Evolutionary conservation across 1,140 invertebrate genomes (phyloP), one percentile per base, ranked within the genome.

Genomic region (Panagrolaimus sp.): DNA sequence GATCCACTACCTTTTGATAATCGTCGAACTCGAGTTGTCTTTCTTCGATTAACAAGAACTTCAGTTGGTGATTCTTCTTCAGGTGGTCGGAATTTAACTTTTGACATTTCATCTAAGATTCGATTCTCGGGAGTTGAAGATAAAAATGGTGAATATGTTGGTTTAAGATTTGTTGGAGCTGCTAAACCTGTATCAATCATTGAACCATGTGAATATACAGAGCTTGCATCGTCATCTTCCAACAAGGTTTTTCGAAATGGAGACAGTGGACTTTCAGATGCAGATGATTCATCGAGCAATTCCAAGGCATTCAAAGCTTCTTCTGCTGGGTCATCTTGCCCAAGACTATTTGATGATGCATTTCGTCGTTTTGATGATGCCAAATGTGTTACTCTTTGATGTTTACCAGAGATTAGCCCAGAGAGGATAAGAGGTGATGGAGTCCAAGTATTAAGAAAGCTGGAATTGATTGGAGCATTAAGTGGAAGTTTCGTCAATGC

Each of bases 201-300:
- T 10, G 80, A 82, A 8, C 79, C 81, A 69, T 82, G 80, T 10
- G 80, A 82, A 67, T 80, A 80, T 9, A 83, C 73, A 6, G 80
- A 82, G 14, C 71, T 77, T 44, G 65, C 38, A 15, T 83, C 80
- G 68, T 83, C 80, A 43, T 73, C 80, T 14, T 76, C 72, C 28
- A 15, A 38, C 12, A 68, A 68, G 7, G 14, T 43, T 43, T 43
- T n/a, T 45, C 14, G 14, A n/a, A 65, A 45, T 15, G n/a, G 26
- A 1, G 43, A 43, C 12, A 55, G 26, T 24, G 48, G 17, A 26
- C 28, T 64, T 24, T 62, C 12, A n/a, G 47, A 14, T 12, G 15
- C 3, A 67, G 65, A 52, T 26, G 9, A 67, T 58, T 65, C 68
- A 26, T 69, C 68, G 0, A 69, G 12, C 28, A 69, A 21, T 8